Percentiles rank a stretch among this genome's conserved stretches.
Evolutionary conservation across 2,888 invertebrate species (phyloP).

Genomic region (Troilus luridus): DNA sequence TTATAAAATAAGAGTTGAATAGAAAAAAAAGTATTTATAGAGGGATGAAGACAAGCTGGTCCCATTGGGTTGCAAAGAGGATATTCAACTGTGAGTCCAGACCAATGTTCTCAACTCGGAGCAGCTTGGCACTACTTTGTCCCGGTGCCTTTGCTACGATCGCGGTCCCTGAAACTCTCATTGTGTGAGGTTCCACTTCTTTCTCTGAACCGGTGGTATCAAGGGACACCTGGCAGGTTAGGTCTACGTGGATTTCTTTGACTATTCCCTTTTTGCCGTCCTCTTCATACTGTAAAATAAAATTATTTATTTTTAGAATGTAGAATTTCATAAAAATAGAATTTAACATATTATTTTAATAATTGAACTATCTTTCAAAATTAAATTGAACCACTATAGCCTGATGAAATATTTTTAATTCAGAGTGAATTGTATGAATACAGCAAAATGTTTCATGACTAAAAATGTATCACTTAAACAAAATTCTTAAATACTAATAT

Average conservation of each 20-base stretch:
- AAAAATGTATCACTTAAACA: not conserved
- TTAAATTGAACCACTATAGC: not conserved
- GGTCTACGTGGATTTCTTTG: conserved; percentile 79
- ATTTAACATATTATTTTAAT: not conserved
- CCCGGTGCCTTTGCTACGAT: conserved; percentile 75
- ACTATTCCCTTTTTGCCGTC: conserved; percentile 67
- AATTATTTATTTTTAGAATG: not conserved
- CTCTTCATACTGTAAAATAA: conserved; percentile 41
- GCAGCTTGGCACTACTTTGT: conserved; percentile 72
- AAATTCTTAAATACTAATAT: too few species aligned
- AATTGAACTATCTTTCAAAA: not conserved
- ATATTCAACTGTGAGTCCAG: conserved; percentile 79
- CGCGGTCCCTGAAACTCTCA: conserved; percentile 80
- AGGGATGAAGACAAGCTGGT: conserved; percentile 77
- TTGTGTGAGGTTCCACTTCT: conserved; percentile 71
- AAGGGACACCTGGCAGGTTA: conserved; percentile 77
- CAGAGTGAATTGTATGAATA: not conserved
- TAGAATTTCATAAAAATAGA: not conserved
- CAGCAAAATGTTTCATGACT: not conserved
- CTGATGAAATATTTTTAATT: not conserved
- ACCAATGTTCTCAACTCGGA: conserved; percentile 78
- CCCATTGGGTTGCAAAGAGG: conserved; percentile 77
- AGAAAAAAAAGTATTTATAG: conserved; percentile 48
- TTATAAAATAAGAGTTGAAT: conserved; percentile 37
- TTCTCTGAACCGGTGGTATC: conserved; percentile 62